phyloP scores from a whole-genome alignment of 2,113 vertebrate genomes.

The Lonchura striata region DNA sequence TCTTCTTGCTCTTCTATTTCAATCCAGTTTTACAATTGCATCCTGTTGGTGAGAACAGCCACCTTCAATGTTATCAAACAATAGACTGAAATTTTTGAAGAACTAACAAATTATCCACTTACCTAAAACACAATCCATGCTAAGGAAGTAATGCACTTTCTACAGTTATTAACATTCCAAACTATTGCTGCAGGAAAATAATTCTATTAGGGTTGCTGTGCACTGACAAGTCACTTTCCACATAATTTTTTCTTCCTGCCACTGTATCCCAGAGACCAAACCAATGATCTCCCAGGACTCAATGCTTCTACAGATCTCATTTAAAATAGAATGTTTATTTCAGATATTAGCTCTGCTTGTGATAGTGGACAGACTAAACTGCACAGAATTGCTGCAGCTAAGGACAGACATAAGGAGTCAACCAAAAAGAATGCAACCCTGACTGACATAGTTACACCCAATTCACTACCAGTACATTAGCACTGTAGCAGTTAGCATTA shows the following conservation, averaged over 20 bases:
- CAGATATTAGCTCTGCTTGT: background rate
- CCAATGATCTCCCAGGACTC: background rate
- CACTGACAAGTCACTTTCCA: background rate
- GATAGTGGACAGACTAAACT: background rate
- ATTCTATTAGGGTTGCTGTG: background rate
- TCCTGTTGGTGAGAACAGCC: background rate
- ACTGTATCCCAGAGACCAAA: background rate
- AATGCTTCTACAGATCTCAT: background rate
- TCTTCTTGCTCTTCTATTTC: background rate
- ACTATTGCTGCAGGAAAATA: background rate
- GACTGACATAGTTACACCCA: background rate
- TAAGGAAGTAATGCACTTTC: background rate
- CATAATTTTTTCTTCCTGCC: background rate
- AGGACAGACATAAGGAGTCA: background rate
- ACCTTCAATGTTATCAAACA: background rate
- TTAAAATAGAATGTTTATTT: background rate
- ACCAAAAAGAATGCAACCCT: background rate
- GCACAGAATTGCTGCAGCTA: background rate
- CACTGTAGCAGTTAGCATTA: background rate
- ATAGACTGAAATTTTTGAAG: background rate
- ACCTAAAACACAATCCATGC: background rate
- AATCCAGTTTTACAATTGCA: background rate
- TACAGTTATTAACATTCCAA: background rate
- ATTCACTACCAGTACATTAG: background rate
- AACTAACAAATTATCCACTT: background rate